These are phyloP conservation scores for Dryoscopus gambensis DNA, from an alignment of 2,113 vertebrate genomes.

Conservation along the genomic window DNA sequence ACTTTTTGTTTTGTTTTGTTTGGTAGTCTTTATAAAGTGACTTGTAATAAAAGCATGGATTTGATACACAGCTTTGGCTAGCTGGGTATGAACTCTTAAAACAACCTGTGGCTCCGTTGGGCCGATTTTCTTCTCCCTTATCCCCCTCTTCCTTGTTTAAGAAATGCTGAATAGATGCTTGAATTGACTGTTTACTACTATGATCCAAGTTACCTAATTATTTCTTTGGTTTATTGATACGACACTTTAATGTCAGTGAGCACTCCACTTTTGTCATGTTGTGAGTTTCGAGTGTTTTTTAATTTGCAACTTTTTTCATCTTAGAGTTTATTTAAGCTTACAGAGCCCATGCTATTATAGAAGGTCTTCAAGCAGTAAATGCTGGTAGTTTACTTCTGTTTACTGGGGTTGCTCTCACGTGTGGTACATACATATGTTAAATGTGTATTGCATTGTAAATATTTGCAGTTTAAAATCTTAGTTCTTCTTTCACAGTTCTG, in stretches of 20 bases:
- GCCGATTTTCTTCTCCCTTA: accelerated
- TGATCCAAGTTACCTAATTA: background rate
- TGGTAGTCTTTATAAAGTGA: background rate
- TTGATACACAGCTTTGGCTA: accelerated
- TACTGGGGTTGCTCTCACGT: background rate
- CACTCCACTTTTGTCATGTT: accelerated
- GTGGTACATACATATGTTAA: accelerated
- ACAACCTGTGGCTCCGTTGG: accelerated
- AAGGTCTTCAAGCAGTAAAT: background rate
- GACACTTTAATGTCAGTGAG: accelerated
- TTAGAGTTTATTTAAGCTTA: background rate
- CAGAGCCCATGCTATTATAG: accelerated
- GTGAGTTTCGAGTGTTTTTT: background rate
- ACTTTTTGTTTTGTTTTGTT: background rate
- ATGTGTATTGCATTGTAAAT: background rate
- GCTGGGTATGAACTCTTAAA: background rate
- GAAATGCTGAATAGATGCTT: background rate
- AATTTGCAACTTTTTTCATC: background rate
- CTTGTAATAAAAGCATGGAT: accelerated
- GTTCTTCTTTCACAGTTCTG: background rate
- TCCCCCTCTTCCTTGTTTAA: background rate
- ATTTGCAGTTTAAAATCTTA: background rate
- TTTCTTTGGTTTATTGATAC: background rate
- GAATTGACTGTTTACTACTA: background rate
- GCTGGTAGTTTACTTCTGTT: background rate